phyloP scores from a whole-genome alignment of 2,113 vertebrate genomes.

The Etia nguti region DNA sequence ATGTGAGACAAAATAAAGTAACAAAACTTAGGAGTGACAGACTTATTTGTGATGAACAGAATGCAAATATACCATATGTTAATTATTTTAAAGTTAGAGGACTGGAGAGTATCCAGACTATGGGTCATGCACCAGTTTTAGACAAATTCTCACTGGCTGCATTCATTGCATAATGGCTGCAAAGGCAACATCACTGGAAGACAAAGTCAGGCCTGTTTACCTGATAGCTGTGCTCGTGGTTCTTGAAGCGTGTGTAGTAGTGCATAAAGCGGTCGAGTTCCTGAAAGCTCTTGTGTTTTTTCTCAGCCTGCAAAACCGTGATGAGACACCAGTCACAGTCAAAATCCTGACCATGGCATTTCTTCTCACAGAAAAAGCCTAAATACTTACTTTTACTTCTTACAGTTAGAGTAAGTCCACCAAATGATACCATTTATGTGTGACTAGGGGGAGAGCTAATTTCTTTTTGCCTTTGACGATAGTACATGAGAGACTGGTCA shows the following conservation, averaged over 20 bases:
- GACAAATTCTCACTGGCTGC: not conserved
- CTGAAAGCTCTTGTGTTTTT: conserved; percentile 97
- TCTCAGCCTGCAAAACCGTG: conserved; percentile 82
- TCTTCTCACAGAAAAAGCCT: not conserved
- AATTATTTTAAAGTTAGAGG: not conserved
- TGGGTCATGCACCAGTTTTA: not conserved
- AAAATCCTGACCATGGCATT: not conserved
- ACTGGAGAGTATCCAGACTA: not conserved
- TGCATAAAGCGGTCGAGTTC: conserved; percentile 99
- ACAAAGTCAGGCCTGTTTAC: conserved; percentile 61
- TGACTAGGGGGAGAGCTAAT: not conserved
- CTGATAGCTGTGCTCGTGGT: conserved; percentile 98
- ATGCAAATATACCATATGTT: not conserved
- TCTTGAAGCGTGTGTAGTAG: conserved; percentile 98
- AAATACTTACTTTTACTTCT: not conserved
- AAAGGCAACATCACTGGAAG: not conserved
- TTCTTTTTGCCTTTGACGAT: not conserved
- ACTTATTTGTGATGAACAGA: not conserved
- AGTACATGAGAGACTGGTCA: not conserved
- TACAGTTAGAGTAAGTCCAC: not conserved
- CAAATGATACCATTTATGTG: not conserved
- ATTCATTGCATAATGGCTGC: not conserved
- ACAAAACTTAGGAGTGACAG: not conserved
- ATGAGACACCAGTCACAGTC: conserved; percentile 24
- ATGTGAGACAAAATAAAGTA: not conserved